phyloP scores from a whole-genome alignment of 2,888 invertebrate genomes.

The Ophion ellenae region DNA sequence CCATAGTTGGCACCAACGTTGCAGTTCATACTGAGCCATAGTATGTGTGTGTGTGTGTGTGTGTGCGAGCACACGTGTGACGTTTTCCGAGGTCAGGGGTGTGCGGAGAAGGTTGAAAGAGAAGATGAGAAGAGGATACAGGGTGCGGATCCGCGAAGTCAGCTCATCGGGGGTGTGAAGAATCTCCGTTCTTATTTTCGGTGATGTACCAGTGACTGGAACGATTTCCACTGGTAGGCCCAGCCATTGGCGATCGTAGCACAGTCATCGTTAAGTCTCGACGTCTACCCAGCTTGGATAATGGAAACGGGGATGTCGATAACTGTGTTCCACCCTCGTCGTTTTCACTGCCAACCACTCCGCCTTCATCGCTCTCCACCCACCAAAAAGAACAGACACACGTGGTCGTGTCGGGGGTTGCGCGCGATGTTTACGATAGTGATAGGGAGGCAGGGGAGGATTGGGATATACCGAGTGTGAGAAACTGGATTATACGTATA shows the following conservation, averaged over 20 bases:
- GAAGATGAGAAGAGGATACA: conserved; percentile 63
- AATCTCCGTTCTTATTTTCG: not conserved
- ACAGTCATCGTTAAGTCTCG: conserved; percentile 1
- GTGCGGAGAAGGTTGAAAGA: conserved; percentile 62
- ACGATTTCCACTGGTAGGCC: not conserved
- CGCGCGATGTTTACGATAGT: conserved; percentile 66
- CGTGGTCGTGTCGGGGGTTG: not conserved
- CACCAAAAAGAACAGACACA: not conserved
- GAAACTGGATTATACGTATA: conserved; percentile 36
- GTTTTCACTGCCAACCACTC: conserved; percentile 9
- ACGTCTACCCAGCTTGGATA: not conserved
- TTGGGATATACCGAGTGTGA: conserved; percentile 41
- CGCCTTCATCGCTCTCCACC: not conserved
- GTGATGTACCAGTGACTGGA: not conserved
- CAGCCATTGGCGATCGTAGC: not conserved
- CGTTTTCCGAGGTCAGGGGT: conserved; percentile 50
- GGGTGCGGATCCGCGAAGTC: conserved; percentile 17
- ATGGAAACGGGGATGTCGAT: not conserved
- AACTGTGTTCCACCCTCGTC: not conserved
- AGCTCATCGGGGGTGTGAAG: not conserved
- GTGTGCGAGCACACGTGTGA: not conserved
- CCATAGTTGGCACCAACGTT: not conserved
- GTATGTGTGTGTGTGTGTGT: not conserved
- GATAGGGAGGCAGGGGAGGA: not conserved
- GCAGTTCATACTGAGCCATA: conserved; percentile 1